Conservation (phyloP, 2,113 vertebrate genomes). For the Amblyornis subalaris region DNA sequence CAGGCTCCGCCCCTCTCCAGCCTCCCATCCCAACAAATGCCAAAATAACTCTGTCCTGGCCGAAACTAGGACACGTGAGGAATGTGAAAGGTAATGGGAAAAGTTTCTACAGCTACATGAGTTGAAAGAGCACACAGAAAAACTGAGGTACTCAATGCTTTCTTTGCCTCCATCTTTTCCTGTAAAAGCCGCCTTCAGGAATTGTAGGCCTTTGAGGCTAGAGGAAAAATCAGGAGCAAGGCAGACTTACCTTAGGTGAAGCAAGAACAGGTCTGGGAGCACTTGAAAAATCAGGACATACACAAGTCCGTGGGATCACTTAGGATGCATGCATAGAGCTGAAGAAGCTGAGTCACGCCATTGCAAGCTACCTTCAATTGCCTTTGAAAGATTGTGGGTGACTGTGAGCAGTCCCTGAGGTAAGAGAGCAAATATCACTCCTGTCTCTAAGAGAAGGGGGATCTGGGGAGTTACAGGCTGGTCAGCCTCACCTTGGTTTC, state of each 20-base stretch:
- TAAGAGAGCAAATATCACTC: background rate
- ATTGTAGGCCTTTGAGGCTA: fast-evolving
- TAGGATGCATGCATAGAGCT: background rate
- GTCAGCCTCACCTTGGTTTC: background rate
- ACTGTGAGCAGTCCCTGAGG: background rate
- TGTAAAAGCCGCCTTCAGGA: background rate
- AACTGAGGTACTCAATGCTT: background rate
- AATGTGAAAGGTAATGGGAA: background rate
- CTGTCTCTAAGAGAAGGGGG: background rate
- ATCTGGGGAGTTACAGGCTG: background rate
- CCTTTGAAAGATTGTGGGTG: background rate
- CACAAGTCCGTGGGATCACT: background rate
- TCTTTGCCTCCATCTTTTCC: background rate
- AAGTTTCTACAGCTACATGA: background rate
- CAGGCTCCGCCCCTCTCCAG: background rate
- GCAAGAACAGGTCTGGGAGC: background rate
- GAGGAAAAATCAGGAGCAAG: background rate
- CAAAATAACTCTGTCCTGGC: background rate
- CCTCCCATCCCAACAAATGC: background rate
- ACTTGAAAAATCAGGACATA: background rate
- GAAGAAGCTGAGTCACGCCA: background rate
- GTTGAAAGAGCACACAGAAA: background rate
- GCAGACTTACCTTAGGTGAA: background rate
- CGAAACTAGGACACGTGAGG: background rate
- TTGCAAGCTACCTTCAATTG: background rate